phyloP scores from a whole-genome alignment of 2,888 invertebrate genomes.

The Leistus spinibarbis region DNA sequence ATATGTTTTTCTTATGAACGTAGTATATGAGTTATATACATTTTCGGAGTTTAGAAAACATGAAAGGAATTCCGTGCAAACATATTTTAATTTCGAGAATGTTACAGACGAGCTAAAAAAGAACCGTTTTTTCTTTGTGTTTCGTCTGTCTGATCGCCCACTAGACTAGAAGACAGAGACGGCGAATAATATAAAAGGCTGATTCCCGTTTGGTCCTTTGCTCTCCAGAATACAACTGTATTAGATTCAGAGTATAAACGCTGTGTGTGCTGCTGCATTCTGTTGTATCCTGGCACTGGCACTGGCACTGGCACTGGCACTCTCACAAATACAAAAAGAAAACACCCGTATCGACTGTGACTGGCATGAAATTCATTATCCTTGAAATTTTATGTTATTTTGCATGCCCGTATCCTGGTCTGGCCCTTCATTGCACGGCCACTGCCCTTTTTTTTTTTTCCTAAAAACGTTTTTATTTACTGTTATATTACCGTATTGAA shows the following conservation, averaged over 20 bases:
- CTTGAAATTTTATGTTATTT: conserved; percentile 32
- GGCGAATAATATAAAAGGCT: conserved; percentile 34
- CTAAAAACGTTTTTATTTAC: background rate
- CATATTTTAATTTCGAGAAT: no score
- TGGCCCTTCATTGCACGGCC: background rate
- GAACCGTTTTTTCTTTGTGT: conserved; percentile 10
- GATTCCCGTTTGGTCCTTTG: conserved; percentile 33
- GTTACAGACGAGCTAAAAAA: background rate
- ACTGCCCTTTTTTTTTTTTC: background rate
- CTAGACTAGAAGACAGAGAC: conserved; percentile 15
- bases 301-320: background rate
- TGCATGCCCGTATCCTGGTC: background rate
- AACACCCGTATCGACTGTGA: background rate
- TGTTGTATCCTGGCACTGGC: background rate
- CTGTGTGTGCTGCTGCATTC: background rate
- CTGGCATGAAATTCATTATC: conserved; percentile 35
- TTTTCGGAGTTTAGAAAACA: no score
- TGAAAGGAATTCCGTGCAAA: no score
- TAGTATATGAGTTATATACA: no score
- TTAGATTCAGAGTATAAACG: conserved; percentile 14
- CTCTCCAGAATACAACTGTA: conserved; percentile 32
- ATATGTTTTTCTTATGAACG: no score
- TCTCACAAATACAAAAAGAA: background rate
- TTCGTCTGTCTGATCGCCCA: conserved; percentile 24
- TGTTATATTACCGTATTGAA: background rate